Conservation (phyloP, 1,140 invertebrate genomes). For the Lepidurus apus region DNA sequence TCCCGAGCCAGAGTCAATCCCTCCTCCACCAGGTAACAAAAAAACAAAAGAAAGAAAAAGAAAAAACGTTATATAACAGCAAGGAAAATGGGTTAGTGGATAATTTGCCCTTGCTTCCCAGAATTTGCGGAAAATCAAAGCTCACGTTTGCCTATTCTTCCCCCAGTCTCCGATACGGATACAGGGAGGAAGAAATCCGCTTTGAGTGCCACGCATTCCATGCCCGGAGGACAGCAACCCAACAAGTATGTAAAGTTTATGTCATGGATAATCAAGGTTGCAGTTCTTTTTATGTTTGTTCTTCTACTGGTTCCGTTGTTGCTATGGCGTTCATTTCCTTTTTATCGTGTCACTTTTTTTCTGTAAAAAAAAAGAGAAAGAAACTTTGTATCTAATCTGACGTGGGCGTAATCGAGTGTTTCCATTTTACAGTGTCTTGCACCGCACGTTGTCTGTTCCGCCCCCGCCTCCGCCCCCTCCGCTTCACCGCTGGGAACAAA, state of each 20-base stretch:
- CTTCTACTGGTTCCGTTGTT: neutral
- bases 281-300: neutral
- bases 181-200: neutral
- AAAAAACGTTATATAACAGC: too few species aligned
- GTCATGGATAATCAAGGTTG: neutral
- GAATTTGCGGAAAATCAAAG: constrained; percentile 4
- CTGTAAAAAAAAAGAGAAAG: neutral
- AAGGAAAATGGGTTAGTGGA: neutral
- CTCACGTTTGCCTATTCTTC: neutral
- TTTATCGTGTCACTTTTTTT: neutral
- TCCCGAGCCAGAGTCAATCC: constrained; percentile 29
- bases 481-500: constrained; percentile 39
- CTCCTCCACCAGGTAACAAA: constrained; percentile 34
- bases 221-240: neutral
- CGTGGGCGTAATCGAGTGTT: neutral
- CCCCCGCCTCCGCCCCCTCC: constrained; percentile 59
- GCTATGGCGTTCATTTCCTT: neutral
- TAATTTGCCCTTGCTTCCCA: constrained; percentile 29
- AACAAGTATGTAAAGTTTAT: neutral
- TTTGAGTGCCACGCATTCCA: neutral
- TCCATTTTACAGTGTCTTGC: neutral
- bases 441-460: constrained; percentile 38
- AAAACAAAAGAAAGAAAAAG: neutral
- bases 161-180: constrained; percentile 4
- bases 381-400: too few species aligned